phyloP scores from a whole-genome alignment of 2,888 invertebrate species.

The Fragum fragum region DNA sequence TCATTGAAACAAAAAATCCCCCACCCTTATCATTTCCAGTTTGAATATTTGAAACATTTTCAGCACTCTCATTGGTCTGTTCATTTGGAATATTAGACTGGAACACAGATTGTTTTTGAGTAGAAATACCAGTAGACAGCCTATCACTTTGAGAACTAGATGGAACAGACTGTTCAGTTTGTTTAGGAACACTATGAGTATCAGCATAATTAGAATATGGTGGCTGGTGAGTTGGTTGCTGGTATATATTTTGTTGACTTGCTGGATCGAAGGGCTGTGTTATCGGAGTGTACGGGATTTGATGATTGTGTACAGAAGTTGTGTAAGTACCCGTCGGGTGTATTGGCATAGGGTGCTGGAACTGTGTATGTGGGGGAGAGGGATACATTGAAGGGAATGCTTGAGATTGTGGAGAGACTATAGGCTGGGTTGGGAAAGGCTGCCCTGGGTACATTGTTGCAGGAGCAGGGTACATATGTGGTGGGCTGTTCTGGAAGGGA shows the following conservation, averaged over 20 bases:
- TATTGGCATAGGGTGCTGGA: slow-evolving; percentile 36
- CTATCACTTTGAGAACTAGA: slow-evolving; percentile 8
- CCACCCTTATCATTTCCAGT: slow-evolving; percentile 53
- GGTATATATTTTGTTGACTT: slow-evolving; percentile 39
- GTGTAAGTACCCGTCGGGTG: slow-evolving; percentile 55
- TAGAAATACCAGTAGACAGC: slow-evolving; percentile 24
- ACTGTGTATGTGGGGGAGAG: slow-evolving; percentile 61
- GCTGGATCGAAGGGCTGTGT: slow-evolving; percentile 40
- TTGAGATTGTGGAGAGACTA: slow-evolving; percentile 60
- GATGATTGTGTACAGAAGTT: slow-evolving; percentile 57
- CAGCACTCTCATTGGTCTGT: slow-evolving; percentile 24
- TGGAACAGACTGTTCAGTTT: neutral
- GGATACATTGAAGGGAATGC: slow-evolving; percentile 53
- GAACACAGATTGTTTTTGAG: slow-evolving; percentile 8
- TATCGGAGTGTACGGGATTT: slow-evolving; percentile 46
- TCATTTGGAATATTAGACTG: neutral
- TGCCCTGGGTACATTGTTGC: slow-evolving; percentile 63
- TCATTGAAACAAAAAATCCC: slow-evolving; percentile 96
- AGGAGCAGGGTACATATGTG: slow-evolving; percentile 57
- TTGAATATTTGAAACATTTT: neutral
- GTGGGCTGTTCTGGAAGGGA: slow-evolving; percentile 68
- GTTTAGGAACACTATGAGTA: slow-evolving; percentile 12
- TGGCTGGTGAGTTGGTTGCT: slow-evolving; percentile 36
- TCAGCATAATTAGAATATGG: slow-evolving; percentile 12
- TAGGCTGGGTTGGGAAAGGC: slow-evolving; percentile 26